phyloP scores from a whole-genome alignment of 2,888 invertebrate genomes.

The Stratiomys singularior region DNA sequence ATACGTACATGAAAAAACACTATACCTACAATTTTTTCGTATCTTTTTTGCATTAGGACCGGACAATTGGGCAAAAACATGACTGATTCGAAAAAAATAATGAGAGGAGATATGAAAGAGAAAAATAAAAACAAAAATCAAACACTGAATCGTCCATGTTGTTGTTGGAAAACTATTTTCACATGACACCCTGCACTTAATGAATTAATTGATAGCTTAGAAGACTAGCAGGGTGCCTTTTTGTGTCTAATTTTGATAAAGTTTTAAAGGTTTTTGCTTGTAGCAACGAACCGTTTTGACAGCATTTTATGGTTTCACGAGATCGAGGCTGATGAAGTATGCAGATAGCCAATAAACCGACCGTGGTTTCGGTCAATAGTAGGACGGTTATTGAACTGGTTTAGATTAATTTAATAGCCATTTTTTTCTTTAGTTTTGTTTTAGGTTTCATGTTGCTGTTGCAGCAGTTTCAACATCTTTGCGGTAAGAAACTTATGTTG shows the following conservation, averaged over 20 bases:
- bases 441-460: no score
- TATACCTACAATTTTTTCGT: not conserved
- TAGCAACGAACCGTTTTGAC: not conserved
- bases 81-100: no score
- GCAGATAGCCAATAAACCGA: not conserved
- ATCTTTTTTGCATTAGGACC: not conserved
- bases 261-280: not conserved
- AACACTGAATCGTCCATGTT: not conserved
- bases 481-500: not conserved
- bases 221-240: no score
- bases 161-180: not conserved
- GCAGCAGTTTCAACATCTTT: not conserved
- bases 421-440: not conserved
- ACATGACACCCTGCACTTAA: constrained; percentile 19
- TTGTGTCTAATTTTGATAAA: constrained; percentile 8
- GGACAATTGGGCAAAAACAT: no score
- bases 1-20: not conserved
- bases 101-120: no score
- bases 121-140: not conserved
- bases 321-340: not conserved
- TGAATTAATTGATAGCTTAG: constrained; percentile 27
- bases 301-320: constrained; percentile 3
- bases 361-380: not conserved
- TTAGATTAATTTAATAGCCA: not conserved
- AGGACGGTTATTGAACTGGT: constrained; percentile 41